Base-by-base conservation (phyloP, 2,797 vertebrate genomes). In the Ctenopoma kingsleyae region DNA sequence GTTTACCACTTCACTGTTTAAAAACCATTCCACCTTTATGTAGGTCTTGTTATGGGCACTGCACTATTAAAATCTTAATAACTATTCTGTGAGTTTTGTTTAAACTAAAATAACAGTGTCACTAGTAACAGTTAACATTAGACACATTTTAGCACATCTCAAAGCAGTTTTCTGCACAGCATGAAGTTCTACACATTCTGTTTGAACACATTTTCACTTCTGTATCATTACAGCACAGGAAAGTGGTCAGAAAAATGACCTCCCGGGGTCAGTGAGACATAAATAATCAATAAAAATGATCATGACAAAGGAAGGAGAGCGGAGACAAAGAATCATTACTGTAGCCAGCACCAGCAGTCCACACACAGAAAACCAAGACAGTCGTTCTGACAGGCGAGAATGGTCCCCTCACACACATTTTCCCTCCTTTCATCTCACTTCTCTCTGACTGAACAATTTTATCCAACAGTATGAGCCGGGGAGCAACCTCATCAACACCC, bases 351-450 rank as follows among this genome's bases (percentile, higher is more conserved):
- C 69, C 76, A 41, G 78, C 71, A 76, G 84, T 78, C 78, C 83
- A 72, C 64, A 6, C 73, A 86, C 75, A 87, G 63, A 94, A 92
- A 81, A 93, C 91, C 86, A 88, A 95, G 80, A 78, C 73, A 77
- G 80, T 80, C 85, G 86, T 87, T 89, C 87, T 94, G 94, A 95
- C 93, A 95, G 91, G 92, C 95, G 94, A 92, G 92, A 95, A 94
- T 94, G 92, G 95, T 94, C 89, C 86, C 80, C 79, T 71, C 91
- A 87, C 87, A 89, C 92, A 87, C 89, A 86, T 80, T 83, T 36
- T 32, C 52, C 25, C 32, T 51, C 71, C 61, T 74, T 43, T 68
- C 54, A 61, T 75, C 83, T 75, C 82, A 76, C 78, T 72, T 72
- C 53, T 63, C 74, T 66, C 69, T 67, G 76, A 77, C 83, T 81